Base-by-base conservation (phyloP, 2,797 vertebrate genomes). In the Linurgus olivaceus region DNA sequence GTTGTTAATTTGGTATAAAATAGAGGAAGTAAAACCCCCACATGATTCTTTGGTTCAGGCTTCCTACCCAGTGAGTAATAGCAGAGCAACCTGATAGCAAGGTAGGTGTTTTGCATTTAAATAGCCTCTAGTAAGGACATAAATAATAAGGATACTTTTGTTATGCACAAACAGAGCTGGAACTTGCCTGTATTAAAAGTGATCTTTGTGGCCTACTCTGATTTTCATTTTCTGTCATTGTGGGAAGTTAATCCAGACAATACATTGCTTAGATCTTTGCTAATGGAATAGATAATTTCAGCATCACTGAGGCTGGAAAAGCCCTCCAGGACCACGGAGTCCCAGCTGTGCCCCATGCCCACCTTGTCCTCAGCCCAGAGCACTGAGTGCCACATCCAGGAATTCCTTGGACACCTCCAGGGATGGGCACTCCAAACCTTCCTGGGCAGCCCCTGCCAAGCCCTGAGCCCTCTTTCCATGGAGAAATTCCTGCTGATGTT, bases 61-160 rank as follows among this genome's bases (percentile, higher is more conserved):
- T 82, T 87, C 84, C 40, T 92, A 57, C 71, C 47, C 61, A 11
- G 59, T 21, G 66, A 86, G 70, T 92, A 92, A 81, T 86, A 87
- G 9, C 40, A 4, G 35, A 82, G 89, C 51, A 94, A 85, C 83
- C 63, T 66, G 37, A 28, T 8, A 73, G 65, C 74, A 81, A 93
- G 51, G 88, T 26, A n/a, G 59, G 65, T 59, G 19, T 82, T 95
- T 94, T 94, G 59, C 71, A 93, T 92, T 73, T 87, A 73, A 95
- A 93, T 38, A 25, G 19, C 28, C 51, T 67, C 23, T 20, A 52
- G 71, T 52, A 58, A 82, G 48, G 51, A 45, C 13, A 13, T 58
- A n/a, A 18, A n/a, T 37, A 90, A 78, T 55, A 42, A 38, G 26
- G 63, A 37, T 26, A 35, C 11, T 71, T 79, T 76, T 71, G 21